These are phyloP conservation scores for Spialia ferax DNA, from an alignment of 2,888 invertebrate species.

Conservation along the genomic window DNA sequence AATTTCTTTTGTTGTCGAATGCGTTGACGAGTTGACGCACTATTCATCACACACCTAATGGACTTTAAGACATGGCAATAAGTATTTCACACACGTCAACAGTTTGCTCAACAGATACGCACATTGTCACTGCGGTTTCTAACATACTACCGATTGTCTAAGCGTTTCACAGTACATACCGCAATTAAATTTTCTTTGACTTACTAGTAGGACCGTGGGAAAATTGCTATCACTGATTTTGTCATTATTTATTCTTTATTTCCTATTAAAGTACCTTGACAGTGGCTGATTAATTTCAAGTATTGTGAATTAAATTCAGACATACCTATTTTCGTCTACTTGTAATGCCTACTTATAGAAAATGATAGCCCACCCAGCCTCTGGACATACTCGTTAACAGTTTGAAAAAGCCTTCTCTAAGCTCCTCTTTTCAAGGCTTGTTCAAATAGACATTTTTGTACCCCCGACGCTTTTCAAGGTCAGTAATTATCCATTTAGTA, in stretches of 20 bases:
- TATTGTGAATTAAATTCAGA: background rate
- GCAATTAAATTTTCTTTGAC: slow-evolving; percentile 38
- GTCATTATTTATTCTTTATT: slow-evolving; percentile 13
- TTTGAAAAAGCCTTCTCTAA: no score
- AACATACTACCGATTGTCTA: slow-evolving; percentile 40
- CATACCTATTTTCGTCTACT: background rate
- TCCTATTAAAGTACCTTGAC: slow-evolving; percentile 27
- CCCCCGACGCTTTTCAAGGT: no score
- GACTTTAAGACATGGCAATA: slow-evolving; percentile 55
- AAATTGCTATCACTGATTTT: slow-evolving; percentile 26
- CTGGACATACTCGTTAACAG: no score
- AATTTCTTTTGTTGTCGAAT: slow-evolving; percentile 50
- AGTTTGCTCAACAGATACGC: slow-evolving; percentile 53
- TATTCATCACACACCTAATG: slow-evolving; percentile 51
- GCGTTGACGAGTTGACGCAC: slow-evolving; percentile 46
- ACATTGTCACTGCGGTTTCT: slow-evolving; percentile 48
- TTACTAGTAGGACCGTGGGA: slow-evolving; percentile 23
- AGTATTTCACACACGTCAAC: slow-evolving; percentile 52
- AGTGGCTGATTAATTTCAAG: background rate
- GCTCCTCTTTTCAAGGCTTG: no score
- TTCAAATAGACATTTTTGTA: no score
- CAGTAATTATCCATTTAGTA: no score
- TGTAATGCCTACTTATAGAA: background rate
- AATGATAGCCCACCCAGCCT: no score
- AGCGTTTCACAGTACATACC: slow-evolving; percentile 35